Evolutionary conservation across 2,797 vertebrate genomes (phyloP).

Genomic region (Sparus aurata): DNA sequence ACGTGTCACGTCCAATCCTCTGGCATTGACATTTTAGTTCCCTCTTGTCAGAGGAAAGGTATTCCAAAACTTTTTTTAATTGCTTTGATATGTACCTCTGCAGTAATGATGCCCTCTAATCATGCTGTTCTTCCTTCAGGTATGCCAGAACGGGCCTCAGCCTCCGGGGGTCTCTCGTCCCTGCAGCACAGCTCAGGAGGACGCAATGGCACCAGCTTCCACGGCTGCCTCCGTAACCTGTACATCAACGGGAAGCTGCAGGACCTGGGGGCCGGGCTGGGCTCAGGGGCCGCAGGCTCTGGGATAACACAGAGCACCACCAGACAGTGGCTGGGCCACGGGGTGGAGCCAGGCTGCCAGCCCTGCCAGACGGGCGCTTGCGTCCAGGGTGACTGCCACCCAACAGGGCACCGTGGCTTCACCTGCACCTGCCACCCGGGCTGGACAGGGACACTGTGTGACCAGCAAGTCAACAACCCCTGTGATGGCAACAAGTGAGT

Average conservation of each 20-base stretch:
- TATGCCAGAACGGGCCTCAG: conserved; percentile 90
- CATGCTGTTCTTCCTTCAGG: conserved; percentile 80
- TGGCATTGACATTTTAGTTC: neutral
- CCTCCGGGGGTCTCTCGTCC: conserved; percentile 85
- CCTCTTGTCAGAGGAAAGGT: too few relatives aligned
- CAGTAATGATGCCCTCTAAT: conserved; percentile 12
- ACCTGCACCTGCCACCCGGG: conserved; percentile 95
- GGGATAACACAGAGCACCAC: conserved; percentile 86
- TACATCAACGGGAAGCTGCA: conserved; percentile 97
- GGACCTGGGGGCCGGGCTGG: conserved; percentile 90
- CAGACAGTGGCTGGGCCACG: conserved; percentile 89
- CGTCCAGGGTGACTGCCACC: conserved; percentile 92
- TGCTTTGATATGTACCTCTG: neutral
- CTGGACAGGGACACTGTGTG: conserved; percentile 93
- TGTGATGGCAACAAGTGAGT: conserved; percentile 98
- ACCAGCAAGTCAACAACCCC: conserved; percentile 94
- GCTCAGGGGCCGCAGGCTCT: conserved; percentile 84
- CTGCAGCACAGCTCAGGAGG: conserved; percentile 90
- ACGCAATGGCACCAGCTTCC: conserved; percentile 95
- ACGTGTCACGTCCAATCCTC: neutral
- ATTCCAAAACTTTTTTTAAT: too few relatives aligned
- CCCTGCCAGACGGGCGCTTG: conserved; percentile 94
- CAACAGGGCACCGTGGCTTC: conserved; percentile 91
- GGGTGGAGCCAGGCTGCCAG: conserved; percentile 95
- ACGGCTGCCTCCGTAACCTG: conserved; percentile 94